Conservation (phyloP, 30 jellyfish, hydroid and myxozoan species). For the Rhopilema esculentum region DNA sequence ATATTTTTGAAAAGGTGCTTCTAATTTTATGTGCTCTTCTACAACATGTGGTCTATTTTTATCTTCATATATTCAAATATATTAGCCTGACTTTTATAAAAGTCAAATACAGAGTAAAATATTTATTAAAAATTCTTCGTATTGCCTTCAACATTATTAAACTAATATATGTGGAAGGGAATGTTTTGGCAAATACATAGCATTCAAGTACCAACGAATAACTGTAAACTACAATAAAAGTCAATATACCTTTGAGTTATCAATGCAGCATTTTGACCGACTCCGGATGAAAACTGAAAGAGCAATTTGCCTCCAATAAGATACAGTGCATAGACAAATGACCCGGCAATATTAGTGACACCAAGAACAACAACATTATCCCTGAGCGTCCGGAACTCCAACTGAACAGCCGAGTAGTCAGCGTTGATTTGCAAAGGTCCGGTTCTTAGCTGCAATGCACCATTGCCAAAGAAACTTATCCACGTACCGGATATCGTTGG, state of each 20-base stretch:
- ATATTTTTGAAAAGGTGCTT: too few species aligned
- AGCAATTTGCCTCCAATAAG: constrained; percentile 83
- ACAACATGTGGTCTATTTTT: too few species aligned
- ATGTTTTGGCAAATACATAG: background rate
- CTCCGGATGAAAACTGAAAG: constrained; percentile 93
- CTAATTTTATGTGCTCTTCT: too few species aligned
- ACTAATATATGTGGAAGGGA: too few species aligned
- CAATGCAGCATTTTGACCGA: constrained; percentile 93
- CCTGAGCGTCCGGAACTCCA: constrained; percentile 91
- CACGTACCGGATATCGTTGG: constrained; percentile 64
- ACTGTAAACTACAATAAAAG: background rate
- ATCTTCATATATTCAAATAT: too few species aligned
- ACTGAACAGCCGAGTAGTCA: constrained; percentile 66
- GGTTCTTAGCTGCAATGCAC: constrained; percentile 72
- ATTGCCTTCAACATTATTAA: too few species aligned
- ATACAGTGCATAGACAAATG: constrained; percentile 85
- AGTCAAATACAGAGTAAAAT: too few species aligned
- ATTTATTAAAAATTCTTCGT: too few species aligned
- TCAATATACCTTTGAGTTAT: constrained; percentile 73
- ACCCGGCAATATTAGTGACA: constrained; percentile 73
- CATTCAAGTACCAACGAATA: background rate
- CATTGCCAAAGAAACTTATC: constrained; percentile 94
- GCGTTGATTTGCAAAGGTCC: constrained; percentile 78
- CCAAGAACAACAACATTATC: constrained; percentile 89
- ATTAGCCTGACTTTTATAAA: background rate